Base-by-base conservation (phyloP, 2,888 invertebrate species). In the Eristalinus aeneus region DNA sequence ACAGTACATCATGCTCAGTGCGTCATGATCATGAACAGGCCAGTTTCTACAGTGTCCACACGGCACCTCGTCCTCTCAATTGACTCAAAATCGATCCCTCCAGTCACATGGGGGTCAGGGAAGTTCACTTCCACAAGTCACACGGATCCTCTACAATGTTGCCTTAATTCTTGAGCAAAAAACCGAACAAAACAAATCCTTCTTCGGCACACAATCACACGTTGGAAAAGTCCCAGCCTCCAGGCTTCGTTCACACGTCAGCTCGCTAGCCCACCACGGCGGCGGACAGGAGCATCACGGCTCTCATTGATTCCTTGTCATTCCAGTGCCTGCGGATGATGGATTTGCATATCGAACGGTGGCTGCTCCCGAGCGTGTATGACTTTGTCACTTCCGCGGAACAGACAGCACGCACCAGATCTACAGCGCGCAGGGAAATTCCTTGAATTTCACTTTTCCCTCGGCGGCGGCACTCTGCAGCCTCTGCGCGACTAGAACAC, bases 401-500 rank as follows among this genome's bases (percentile, higher is more conserved):
- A 56, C 23, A 11, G 39, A 73, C 63, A 54, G 34, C 61, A 68
- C 46, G 82, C 72, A 77, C 39, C 22, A 46, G 46, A 46, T 46
- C n/a, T 12, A 10, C 32, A 27, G 27, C 32, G 9, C 60, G 63
- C 73, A 36, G 69, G 74, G 79, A 74, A 75, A 80, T 75, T 80
- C 80, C 31, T 61, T 12, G 34, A 60, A 67, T 84, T 80, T 84
- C 84, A 75, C 80, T 80, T 80, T 75, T 68, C 46, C 56, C 36
- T 4, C 31, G 71, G 64, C 67, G 31, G n/a, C 58, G 60, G 64
- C 54, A 22, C 22, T 32, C 53, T 60, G 31, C 31, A 2, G 46
- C 46, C 12, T 56, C 20, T 23, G 27, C 20, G 34, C 74, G 79
- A 84, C 75, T 84, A 67, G 65, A 79, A 65, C 54, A 54, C 83